Evolutionary conservation across 53 echinoderm and acorn worm species (phyloP).

Genomic region (Crossaster papposus): DNA sequence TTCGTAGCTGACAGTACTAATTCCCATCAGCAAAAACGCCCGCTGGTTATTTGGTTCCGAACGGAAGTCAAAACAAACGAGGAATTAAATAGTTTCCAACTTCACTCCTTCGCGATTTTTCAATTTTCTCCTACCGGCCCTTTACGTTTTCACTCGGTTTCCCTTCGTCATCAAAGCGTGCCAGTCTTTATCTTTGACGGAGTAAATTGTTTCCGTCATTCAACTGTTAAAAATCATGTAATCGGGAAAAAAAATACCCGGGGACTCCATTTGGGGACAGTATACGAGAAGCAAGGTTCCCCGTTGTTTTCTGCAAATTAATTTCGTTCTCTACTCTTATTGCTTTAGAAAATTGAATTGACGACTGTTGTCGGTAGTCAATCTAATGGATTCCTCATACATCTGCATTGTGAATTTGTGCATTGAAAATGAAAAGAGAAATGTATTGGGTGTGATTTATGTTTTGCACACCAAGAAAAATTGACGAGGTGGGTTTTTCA

Average conservation of each 20-base stretch:
- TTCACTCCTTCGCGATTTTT: background rate
- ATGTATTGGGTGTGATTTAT: no score
- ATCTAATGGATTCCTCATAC: background rate
- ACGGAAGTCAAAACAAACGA: background rate
- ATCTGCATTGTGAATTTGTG: background rate
- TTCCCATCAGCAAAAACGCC: background rate
- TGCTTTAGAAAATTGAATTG: constrained; percentile 20
- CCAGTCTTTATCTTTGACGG: constrained; percentile 12
- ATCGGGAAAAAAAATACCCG: background rate
- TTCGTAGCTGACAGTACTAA: background rate
- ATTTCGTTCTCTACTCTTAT: constrained; percentile 10
- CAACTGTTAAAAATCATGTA: constrained; percentile 42
- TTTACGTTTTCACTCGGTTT: background rate
- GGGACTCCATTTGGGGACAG: constrained; percentile 16
- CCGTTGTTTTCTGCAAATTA: constrained; percentile 40
- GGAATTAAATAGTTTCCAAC: background rate
- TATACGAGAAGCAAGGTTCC: background rate
- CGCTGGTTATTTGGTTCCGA: background rate
- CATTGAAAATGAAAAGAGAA: no score
- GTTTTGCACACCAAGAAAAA: no score
- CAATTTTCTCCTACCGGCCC: constrained; percentile 11
- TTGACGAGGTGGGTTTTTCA: no score
- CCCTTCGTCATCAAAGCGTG: background rate
- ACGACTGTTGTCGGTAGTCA: constrained; percentile 16
- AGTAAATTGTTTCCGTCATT: constrained; percentile 21